Percentiles rank a stretch among this genome's conserved stretches.
Evolutionary conservation across 2,888 invertebrate genomes (phyloP).

Genomic region (Cosmorhoe ocellata): DNA sequence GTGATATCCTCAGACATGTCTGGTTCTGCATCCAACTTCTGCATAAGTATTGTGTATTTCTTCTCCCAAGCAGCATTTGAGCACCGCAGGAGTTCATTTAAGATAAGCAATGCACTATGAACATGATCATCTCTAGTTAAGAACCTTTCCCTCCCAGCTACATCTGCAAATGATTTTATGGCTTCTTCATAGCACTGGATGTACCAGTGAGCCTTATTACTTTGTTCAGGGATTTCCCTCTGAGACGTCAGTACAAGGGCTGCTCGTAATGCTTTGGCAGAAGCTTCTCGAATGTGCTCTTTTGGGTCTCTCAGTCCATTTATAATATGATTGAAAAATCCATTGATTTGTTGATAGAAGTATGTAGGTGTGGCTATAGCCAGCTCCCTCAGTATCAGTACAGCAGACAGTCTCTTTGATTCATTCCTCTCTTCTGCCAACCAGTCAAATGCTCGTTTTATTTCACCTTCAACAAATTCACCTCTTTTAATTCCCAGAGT

Average conservation of each 20-base stretch:
- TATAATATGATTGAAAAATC: conserved; percentile 96
- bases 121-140: conserved; percentile 94
- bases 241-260: conserved; percentile 97
- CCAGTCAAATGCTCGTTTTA: conserved; percentile 97
- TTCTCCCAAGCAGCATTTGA: conserved; percentile 94
- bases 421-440: conserved; percentile 94
- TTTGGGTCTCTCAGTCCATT: conserved; percentile 95
- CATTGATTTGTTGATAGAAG: conserved; percentile 96
- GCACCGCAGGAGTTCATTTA: conserved; percentile 96
- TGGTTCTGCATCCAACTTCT: conserved; percentile 78
- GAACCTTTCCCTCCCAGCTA: conserved; percentile 79
- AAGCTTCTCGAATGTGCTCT: conserved; percentile 94
- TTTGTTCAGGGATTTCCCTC: conserved; percentile 95
- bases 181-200: conserved; percentile 96
- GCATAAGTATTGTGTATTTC: conserved; percentile 88
- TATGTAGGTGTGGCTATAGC: conserved; percentile 98
- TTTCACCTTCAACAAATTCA: conserved; percentile 97
- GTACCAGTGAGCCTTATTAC: conserved; percentile 94
- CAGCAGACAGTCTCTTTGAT: conserved; percentile 94
- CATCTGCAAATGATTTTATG: conserved; percentile 88
- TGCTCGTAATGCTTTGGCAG: conserved; percentile 95
- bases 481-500: conserved; percentile 95
- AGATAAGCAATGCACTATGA: conserved; percentile 94
- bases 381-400: conserved; percentile 94
- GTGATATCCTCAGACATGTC: conserved; percentile 77